Evolutionary conservation across 1,140 invertebrate species (phyloP).

Genomic region (Apocrypta bakeri): DNA sequence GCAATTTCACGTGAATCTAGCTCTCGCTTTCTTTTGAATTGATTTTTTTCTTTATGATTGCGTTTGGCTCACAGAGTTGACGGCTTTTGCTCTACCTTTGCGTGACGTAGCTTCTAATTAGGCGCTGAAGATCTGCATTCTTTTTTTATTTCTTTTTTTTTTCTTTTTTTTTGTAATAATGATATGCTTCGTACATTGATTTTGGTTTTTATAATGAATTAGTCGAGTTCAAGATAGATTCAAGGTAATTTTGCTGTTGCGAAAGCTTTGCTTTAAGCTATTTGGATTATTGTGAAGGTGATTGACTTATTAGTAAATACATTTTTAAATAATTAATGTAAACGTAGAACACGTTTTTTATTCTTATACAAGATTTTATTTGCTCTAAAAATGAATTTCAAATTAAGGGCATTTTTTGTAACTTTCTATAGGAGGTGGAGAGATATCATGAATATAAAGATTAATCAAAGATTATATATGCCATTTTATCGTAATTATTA

Average conservation of each 20-base stretch:
- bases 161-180: too few relatives aligned
- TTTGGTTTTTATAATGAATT: neutral
- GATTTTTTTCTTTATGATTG: neutral
- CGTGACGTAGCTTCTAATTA: constrained; percentile 10
- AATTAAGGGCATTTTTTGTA: too few relatives aligned
- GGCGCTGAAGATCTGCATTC: neutral
- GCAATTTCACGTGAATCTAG: constrained; percentile 33
- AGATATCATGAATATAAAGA: too few relatives aligned
- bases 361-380: too few relatives aligned
- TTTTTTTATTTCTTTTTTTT: neutral
- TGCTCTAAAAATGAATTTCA: too few relatives aligned
- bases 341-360: too few relatives aligned
- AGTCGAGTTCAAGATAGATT: constrained; percentile 1
- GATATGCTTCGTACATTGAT: too few relatives aligned
- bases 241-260: neutral
- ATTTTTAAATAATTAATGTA: neutral
- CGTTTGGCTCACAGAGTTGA: neutral
- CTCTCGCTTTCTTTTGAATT: neutral
- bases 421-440: too few relatives aligned
- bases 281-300: neutral
- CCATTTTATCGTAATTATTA: too few relatives aligned
- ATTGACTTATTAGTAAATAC: neutral
- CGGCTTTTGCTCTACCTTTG: constrained; percentile 8
- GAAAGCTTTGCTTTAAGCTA: neutral
- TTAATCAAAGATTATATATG: too few relatives aligned